Evolutionary conservation across 2,888 invertebrate species (phyloP), one percentile per base, ranked within the genome.

Genomic region (Carterocephalus palaemon): DNA sequence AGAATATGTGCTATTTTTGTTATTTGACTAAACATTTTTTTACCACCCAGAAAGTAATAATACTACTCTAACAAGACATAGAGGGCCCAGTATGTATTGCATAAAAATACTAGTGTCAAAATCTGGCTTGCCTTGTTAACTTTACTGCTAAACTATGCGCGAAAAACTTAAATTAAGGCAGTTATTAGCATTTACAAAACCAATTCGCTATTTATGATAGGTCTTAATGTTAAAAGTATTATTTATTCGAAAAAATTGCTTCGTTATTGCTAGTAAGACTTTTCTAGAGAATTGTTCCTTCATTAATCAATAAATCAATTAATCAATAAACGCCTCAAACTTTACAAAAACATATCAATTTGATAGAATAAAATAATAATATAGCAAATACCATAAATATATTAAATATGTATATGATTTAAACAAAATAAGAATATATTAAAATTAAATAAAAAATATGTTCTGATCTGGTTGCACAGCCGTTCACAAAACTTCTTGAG

Each of bases 241-340:
- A 16, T 10, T 20, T 42, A 42, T 42, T 42, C 42, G 42, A 42
- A 33, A 41, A 41, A 12, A 34, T 34, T 42, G 42, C 42, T 28
- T 16, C 13, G 9, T 42, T 42, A 42, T 42, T 42, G 33, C 33
- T 42, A 34, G 2, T 32, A 42, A 41, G 34, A 33, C 24, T 33
- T 13, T 34, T 13, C 42, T 34, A 42, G 23, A 41, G 32, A 33
- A 32, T 31, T 31, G 29, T 40, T 31, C 15, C 9, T 9, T 33
- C 1, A 12, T 8, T 12, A 28, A 28, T 20, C 20, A 31, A 31
- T 40, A 31, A 12, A 23, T 13, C 20, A 39, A 31, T 20, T 15
- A 40, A 40, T 40, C n/a, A n/a, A 31, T 33, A 23, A 23, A 15
- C 8, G 15, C 15, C 4, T 26, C 1, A 12, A 12, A 24, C 26